Base-by-base conservation (phyloP, 2,113 vertebrate genomes). In the Trematocara unimaculatum region DNA sequence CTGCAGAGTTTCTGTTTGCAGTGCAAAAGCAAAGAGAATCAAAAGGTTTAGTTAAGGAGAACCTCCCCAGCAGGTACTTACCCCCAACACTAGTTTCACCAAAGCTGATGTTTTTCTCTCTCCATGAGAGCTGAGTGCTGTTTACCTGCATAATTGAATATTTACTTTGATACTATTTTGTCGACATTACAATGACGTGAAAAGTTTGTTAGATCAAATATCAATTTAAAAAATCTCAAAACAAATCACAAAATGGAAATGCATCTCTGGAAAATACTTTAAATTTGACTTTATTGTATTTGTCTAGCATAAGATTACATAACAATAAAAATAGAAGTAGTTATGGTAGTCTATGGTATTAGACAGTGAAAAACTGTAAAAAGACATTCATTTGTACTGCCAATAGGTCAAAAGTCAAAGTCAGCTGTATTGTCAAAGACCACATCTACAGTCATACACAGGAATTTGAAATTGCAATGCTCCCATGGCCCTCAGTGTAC, bases 171-270 rank as follows among this genome's bases (percentile, higher is more conserved):
- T n/a, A 35, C 17, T 35, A n/a, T 67, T 67, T 40, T 0, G 4
- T 38, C 62, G 20, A 40, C 18, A 67, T 40, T 14, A 40, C 35
- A 20, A 8, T 67, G 18, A 40, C 62, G 40, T 67, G 3, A 13
- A 67, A 20, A 3, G 33, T 0, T 20, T 38, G 18, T 67, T 38
- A 67, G 60, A 0, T 67, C 6, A 67, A 67, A 67, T 64, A 20
- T 64, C 0, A 4, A 18, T 62, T 62, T 0, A 4, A 62, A 62
- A 58, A 29, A 15, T 5, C 55, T 58, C 13, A 0, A 29, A 58
- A 58, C 55, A 29, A 62, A 35, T 35, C 58, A 6, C 4, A 62
- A 35, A 62, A 4, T 62, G 31, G 31, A 47, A 47, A 47, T 47
- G 10, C 45, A 13, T 47, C 14, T 47, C 14, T 47, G 45, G 14